phyloP scores from a whole-genome alignment of 2,113 vertebrate species.

The Aviceda subcristata region DNA sequence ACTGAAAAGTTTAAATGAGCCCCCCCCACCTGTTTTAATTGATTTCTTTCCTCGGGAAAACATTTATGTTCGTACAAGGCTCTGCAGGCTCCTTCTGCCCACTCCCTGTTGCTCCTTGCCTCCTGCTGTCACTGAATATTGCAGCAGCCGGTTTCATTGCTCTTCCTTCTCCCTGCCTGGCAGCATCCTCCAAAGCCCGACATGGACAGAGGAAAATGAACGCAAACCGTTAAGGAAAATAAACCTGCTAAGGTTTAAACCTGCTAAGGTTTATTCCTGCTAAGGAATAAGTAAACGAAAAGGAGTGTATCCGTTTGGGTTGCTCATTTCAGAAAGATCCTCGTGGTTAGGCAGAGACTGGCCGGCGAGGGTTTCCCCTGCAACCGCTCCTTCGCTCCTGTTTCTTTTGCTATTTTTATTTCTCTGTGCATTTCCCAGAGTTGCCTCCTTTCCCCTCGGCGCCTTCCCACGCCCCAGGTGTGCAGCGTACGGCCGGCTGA shows the following conservation, averaged over 20 bases:
- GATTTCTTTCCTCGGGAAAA: not conserved
- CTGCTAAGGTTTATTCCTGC: not conserved
- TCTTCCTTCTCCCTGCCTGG: not conserved
- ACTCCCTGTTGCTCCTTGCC: not conserved
- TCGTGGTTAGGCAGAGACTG: accelerated
- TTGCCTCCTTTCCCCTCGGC: not conserved
- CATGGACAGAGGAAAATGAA: not conserved
- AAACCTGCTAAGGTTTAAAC: not conserved
- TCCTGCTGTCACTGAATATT: not conserved
- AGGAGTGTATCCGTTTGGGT: accelerated
- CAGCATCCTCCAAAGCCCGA: not conserved
- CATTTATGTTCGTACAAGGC: not conserved
- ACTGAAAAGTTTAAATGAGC: not conserved
- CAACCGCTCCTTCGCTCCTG: not conserved
- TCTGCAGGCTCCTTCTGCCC: not conserved
- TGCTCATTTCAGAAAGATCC: not conserved
- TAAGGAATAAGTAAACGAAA: not conserved
- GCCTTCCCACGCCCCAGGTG: not conserved
- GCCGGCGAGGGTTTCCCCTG: not conserved
- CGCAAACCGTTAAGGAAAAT: not conserved
- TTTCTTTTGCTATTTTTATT: not conserved
- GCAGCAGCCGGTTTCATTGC: not conserved
- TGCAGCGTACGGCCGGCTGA: not conserved
- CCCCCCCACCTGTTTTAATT: not conserved
- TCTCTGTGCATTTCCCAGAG: not conserved